Evolutionary conservation across 2,888 invertebrate genomes (phyloP).

Genomic region (Drosophila paramelanica): DNA sequence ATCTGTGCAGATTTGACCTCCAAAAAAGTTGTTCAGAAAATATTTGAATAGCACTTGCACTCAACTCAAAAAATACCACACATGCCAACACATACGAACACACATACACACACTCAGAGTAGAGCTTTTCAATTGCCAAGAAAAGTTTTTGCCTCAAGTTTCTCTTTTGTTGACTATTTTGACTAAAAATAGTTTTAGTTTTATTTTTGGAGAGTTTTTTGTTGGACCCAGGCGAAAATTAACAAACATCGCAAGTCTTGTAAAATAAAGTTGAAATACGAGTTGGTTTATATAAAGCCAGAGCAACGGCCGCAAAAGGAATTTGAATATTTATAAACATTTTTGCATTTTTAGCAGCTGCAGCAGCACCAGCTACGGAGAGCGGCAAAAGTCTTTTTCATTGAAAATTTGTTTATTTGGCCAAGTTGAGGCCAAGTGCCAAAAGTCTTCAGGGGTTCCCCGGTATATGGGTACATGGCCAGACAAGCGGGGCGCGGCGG

Average conservation of each 20-base stretch:
- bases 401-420: conserved; percentile 79
- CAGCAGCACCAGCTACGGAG: background rate
- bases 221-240: conserved; percentile 59
- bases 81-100: conserved; percentile 5
- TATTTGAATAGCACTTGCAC: conserved; percentile 60
- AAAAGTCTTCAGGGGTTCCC: conserved; percentile 46
- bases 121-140: conserved; percentile 73
- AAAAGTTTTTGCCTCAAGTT: conserved; percentile 69
- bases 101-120: conserved; percentile 17
- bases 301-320: conserved; percentile 49
- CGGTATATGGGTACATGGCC: conserved; percentile 3
- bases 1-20: conserved; percentile 33
- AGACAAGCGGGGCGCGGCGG: background rate
- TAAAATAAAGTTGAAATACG: conserved; percentile 62
- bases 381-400: conserved; percentile 51
- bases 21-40: conserved; percentile 33
- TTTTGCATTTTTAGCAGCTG: conserved; percentile 74
- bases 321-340: conserved; percentile 80
- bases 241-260: conserved; percentile 68
- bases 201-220: conserved; percentile 18
- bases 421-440: conserved; percentile 59
- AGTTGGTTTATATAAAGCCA: conserved; percentile 34
- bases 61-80: conserved; percentile 40
- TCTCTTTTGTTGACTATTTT: conserved; percentile 62
- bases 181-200: conserved; percentile 31